phyloP scores from a whole-genome alignment of 92 coral and sea anemone species.

The Parazoanthus swiftii region DNA sequence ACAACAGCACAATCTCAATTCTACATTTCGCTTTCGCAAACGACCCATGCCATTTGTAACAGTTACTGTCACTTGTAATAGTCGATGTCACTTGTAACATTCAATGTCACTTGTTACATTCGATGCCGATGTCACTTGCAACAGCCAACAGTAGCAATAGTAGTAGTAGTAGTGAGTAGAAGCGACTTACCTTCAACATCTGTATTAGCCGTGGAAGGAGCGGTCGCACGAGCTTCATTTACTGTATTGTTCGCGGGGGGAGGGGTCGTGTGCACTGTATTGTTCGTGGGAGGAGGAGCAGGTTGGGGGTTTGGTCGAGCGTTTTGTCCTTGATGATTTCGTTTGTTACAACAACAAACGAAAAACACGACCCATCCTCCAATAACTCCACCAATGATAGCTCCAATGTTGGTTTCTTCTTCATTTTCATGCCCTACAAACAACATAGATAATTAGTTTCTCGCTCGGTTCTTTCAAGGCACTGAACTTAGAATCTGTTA shows the following conservation, averaged over 20 bases:
- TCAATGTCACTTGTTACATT: no score
- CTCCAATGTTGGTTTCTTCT: not conserved
- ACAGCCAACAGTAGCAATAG: not conserved
- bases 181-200: not conserved
- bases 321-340: not conserved
- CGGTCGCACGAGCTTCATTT: not conserved
- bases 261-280: not conserved
- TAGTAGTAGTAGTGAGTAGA: not conserved
- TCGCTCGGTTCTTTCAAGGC: not conserved
- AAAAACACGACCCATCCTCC: not conserved
- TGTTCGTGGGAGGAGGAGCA: not conserved
- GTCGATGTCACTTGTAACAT: no score
- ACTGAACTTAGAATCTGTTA: not conserved
- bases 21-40: not conserved
- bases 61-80: no score
- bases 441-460: not conserved
- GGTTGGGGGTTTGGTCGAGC: not conserved
- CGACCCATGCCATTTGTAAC: not conserved
- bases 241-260: not conserved
- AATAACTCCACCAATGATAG: conserved; percentile 5
- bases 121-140: not conserved
- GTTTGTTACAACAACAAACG: not conserved
- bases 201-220: not conserved
- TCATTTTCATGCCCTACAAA: not conserved
- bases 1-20: not conserved